Evolutionary conservation across 2,797 vertebrate species (phyloP), one percentile per base, ranked within the genome.

Genomic region (Etheostoma perlongum): DNA sequence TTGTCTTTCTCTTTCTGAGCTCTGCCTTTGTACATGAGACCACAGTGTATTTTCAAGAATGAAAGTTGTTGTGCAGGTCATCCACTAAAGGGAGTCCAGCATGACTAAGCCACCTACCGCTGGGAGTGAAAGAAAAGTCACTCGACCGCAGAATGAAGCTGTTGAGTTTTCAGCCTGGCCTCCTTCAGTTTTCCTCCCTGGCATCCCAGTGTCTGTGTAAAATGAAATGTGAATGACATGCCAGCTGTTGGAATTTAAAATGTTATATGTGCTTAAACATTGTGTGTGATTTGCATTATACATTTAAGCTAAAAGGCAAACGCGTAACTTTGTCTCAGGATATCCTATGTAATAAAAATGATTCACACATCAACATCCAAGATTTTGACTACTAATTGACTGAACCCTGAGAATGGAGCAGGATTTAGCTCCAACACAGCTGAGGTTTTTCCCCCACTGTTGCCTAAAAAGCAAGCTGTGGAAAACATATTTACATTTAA

Each of bases 91-190:
- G 62, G 16, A 70, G 83, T 85, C 68, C 76, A 69, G 89, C 89
- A 78, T 88, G 89, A 82, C 84, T 79, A 84, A 83, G 76, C 67
- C 61, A 42, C 86, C 85, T 33, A 85, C 89, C 84, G 74, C 85
- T 76, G 83, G 82, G 67, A 70, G 48, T 27, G 16, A 63, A 71
- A 76, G 78, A 83, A 80, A 77, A 74, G 74, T 64, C 53, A 46
- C 65, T 25, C 30, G 16, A 63, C 71, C 63, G 54, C 76, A 67
- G 74, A 61, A 40, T 46, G 40, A 72, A 30, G 40, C 47, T 42
- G 57, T 23, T 67, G 76, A 67, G 57, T 75, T 77, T 55, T 52
- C 18, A 65, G 75, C 30, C 44, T n/a, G 52, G 42, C 53, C 71
- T 75, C 54, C 46, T 74, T 74, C 46, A 36, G 18, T 68, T 72